phyloP scores from a whole-genome alignment of 2,113 vertebrate genomes.

The Cephalopterus ornatus region DNA sequence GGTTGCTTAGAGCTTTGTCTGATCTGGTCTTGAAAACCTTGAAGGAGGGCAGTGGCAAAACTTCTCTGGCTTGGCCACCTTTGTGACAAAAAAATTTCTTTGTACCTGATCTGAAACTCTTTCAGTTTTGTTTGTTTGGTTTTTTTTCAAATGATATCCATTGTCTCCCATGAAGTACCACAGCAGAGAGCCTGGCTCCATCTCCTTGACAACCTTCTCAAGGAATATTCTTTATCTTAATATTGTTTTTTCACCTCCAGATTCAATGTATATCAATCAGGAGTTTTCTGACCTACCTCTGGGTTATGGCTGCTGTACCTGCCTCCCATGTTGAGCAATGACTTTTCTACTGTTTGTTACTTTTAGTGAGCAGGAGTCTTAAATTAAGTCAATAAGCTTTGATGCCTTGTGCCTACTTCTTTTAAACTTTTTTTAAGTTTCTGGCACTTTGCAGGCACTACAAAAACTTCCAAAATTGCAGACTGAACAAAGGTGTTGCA shows the following conservation, averaged over 20 bases:
- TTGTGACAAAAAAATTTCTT: not conserved
- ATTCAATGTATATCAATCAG: not conserved
- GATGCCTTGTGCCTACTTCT: not conserved
- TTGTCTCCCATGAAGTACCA: not conserved
- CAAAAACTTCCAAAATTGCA: not conserved
- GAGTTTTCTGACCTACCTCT: not conserved
- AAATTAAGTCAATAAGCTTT: not conserved
- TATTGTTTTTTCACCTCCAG: not conserved
- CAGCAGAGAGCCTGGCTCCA: not conserved
- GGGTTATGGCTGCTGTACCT: not conserved
- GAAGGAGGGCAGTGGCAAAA: not conserved
- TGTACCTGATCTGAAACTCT: not conserved
- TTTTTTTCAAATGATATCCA: not conserved
- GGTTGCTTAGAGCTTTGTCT: not conserved
- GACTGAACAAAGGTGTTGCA: not conserved
- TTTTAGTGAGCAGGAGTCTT: not conserved
- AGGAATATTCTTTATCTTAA: not conserved
- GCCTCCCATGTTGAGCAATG: not conserved
- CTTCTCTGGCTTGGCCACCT: not conserved
- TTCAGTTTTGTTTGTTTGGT: not conserved
- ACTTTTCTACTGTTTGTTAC: not conserved
- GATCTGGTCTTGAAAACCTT: not conserved
- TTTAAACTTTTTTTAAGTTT: not conserved
- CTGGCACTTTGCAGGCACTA: not conserved
- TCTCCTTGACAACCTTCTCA: not conserved